Evolutionary conservation across 2,113 vertebrate species (phyloP), one percentile per base, ranked within the genome.

Genomic region (Picathartes gymnocephalus): DNA sequence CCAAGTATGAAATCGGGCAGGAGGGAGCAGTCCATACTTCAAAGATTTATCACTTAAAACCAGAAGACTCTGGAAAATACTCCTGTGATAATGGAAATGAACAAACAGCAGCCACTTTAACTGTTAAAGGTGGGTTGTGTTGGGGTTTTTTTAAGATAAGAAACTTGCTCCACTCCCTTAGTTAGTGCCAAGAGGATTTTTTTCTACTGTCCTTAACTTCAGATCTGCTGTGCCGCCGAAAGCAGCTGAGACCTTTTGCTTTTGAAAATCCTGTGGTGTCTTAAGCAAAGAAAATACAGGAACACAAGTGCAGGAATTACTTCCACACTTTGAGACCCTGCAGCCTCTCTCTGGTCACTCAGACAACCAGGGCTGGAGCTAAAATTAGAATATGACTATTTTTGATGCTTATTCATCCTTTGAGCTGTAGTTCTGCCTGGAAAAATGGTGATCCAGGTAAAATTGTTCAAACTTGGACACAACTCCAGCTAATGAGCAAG

Each of bases 31-130:
- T 90, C 54, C 98, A 98, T 25, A 97, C 62, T 39, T 95, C 98
- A 86, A 93, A 97, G 48, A 96, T 99, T 93, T 54, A 97, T 93
- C 92, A 97, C 58, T 61, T 98, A 45, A 97, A 95, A 33, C 71
- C 92, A 27, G 98, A 97, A 78, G 98, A 98, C 53, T 97, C 96
- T 25, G 98, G 98, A 18, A 98, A 98, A 86, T 98, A 98, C 79
- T 97, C 87, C 25, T 98, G 98, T 50, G 98, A 98, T 56, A 97
- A 97, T 10, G 98, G 98, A 48, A 97, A 98, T 6, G 97, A 97
- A 73, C 98, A 97, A 92, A 98, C 92, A 4, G 93, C 97, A 51
- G 98, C 98, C n/a, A 95, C 95, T 22, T 53, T 99, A 70, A 98
- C 95, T 15, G 97, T 99, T 25, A 98, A 98, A 98, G 98, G 98